Conservation (phyloP, 1,140 invertebrate genomes). For the Caerostris extrusa region DNA sequence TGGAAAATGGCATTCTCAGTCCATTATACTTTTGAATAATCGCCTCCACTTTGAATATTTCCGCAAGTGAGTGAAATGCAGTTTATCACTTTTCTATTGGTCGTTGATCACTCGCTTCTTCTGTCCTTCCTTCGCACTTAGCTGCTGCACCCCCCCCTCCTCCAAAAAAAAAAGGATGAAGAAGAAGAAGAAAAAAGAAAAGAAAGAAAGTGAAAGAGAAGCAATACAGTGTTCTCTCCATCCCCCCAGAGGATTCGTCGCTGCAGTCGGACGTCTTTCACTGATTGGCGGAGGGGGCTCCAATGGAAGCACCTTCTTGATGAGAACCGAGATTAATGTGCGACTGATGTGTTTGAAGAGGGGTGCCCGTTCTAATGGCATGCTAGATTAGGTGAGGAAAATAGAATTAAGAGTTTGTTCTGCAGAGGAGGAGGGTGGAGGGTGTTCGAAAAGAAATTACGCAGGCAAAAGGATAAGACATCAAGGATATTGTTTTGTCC, state of each 20-base stretch:
- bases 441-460: background rate
- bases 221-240: background rate
- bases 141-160: background rate
- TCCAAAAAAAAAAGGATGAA: background rate
- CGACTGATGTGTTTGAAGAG: slow-evolving; percentile 31
- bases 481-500: background rate
- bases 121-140: background rate
- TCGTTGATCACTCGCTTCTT: slow-evolving; percentile 73
- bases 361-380: background rate
- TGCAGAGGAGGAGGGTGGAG: background rate
- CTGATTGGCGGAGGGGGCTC: slow-evolving; percentile 1
- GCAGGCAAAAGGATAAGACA: background rate
- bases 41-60: slow-evolving; percentile 77
- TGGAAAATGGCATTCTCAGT: slow-evolving; percentile 67
- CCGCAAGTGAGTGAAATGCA: slow-evolving; percentile 76
- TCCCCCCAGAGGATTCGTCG: background rate
- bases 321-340: slow-evolving; percentile 30
- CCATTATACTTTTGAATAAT: slow-evolving; percentile 77
- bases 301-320: background rate
- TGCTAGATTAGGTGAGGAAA: slow-evolving; percentile 36
- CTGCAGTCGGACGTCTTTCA: background rate
- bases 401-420: background rate
- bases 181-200: background rate
- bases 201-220: too few species aligned
- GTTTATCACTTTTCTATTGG: slow-evolving; percentile 77